A percentile compares a stretch with the other conserved stretches of the same genome.
Evolutionary conservation across 2,113 vertebrate species (phyloP).

Genomic region (Pholis gunnellus): DNA sequence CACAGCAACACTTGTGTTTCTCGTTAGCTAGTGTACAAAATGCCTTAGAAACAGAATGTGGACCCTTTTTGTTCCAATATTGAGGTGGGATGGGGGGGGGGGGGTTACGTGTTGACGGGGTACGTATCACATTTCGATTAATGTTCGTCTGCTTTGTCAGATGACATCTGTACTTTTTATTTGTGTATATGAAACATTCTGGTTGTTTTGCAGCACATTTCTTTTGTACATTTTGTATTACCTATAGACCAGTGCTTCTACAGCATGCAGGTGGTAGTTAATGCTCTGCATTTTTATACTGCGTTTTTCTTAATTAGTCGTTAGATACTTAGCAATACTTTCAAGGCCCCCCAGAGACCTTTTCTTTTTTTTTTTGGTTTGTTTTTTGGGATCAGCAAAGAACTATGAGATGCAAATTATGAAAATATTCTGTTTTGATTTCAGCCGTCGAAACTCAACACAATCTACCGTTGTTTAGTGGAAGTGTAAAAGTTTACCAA

Average conservation of each 20-base stretch:
- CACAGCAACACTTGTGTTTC: conserved; percentile 58
- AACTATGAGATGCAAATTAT: conserved; percentile 65
- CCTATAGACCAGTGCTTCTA: conserved; percentile 83
- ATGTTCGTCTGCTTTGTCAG: conserved; percentile 79
- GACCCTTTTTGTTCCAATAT: conserved; percentile 30
- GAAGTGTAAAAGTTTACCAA: conserved; percentile 21
- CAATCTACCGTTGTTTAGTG: conserved; percentile 20
- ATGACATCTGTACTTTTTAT: conserved; percentile 86
- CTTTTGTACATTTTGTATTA: conserved; percentile 86
- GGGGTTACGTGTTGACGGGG: conserved; percentile 7
- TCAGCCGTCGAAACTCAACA: conserved; percentile 21
- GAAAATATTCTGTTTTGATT: conserved; percentile 52
- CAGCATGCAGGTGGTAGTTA: conserved; percentile 81
- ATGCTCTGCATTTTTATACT: conserved; percentile 86
- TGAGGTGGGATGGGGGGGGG: neutral
- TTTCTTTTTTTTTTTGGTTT: neutral
- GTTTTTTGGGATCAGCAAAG: conserved; percentile 30
- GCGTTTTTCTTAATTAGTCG: conserved; percentile 74
- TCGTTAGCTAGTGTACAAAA: conserved; percentile 73
- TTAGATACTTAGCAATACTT: conserved; percentile 74
- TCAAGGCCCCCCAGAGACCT: conserved; percentile 54
- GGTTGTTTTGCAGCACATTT: conserved; percentile 81
- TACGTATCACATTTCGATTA: conserved; percentile 43
- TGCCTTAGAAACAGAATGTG: conserved; percentile 83
- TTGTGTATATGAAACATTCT: conserved; percentile 77